Percentiles rank a stretch among this genome's conserved stretches.
Conservation (phyloP, 2,113 vertebrate genomes). For the Datnioides undecimradiatus region DNA sequence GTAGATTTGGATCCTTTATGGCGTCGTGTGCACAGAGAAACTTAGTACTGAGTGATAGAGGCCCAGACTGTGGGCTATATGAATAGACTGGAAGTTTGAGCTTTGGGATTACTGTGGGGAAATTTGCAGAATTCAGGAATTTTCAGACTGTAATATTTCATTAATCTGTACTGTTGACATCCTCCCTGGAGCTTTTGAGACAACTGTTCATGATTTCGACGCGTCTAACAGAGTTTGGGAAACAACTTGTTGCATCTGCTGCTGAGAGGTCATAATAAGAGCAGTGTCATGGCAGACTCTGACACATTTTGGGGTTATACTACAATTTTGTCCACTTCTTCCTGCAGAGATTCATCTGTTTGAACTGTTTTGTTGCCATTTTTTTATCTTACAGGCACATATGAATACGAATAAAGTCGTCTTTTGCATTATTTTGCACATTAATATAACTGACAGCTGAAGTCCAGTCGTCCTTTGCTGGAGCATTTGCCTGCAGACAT, state of each 20-base stretch:
- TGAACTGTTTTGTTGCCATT: background rate
- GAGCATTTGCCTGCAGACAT: background rate
- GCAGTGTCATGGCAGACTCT: background rate
- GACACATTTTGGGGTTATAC: background rate
- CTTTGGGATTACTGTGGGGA: background rate
- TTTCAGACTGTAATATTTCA: background rate
- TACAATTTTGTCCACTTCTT: background rate
- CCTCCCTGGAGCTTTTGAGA: background rate
- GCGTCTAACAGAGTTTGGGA: background rate
- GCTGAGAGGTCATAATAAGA: background rate
- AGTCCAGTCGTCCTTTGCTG: too few relatives aligned
- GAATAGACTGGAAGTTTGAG: background rate
- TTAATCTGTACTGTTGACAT: background rate
- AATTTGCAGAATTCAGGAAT: background rate
- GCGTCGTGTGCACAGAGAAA: background rate
- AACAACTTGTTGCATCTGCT: slow-evolving; percentile 9
- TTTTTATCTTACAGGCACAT: background rate
- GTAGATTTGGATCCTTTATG: background rate
- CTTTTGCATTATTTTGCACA: too few relatives aligned
- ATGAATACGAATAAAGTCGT: too few relatives aligned
- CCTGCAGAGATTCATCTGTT: background rate
- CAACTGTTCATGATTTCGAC: background rate
- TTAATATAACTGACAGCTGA: too few relatives aligned
- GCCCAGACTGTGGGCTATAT: background rate
- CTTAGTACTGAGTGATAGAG: background rate